These are phyloP conservation scores for Dysidea cf. avara DNA, from an alignment of 37 sponge, comb jelly and placozoan species.

Conservation along the genomic window DNA sequence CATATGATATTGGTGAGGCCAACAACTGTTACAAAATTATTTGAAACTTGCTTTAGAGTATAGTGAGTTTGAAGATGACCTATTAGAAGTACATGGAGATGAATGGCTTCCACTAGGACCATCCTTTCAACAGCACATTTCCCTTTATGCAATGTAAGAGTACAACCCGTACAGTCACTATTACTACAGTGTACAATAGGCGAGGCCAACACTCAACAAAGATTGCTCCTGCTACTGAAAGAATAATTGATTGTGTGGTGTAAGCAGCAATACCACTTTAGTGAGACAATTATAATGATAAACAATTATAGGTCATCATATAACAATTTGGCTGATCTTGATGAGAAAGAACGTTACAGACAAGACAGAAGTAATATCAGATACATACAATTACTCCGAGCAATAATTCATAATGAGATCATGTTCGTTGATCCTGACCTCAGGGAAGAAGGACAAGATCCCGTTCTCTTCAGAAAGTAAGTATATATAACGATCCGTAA, in stretches of 20 bases:
- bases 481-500: background rate
- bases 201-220: background rate
- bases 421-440: constrained; percentile 54
- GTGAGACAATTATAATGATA: too few species aligned
- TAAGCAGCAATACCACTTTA: background rate
- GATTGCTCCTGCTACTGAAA: background rate
- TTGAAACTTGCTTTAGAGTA: constrained; percentile 10
- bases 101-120: constrained; percentile 64
- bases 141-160: constrained; percentile 9
- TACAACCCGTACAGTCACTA: background rate
- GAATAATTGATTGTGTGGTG: constrained; percentile 13
- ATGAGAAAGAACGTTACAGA: too few species aligned
- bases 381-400: constrained; percentile 43
- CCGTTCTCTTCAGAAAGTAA: constrained; percentile 26
- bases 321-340: too few species aligned
- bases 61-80: constrained; percentile 37
- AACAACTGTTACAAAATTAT: background rate
- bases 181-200: background rate
- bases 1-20: background rate
- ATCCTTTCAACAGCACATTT: constrained; percentile 53
- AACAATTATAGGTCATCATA: too few species aligned
- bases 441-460: constrained; percentile 33
- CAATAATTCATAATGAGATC: constrained; percentile 70
- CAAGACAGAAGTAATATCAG: too few species aligned
- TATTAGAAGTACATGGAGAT: background rate